Evolutionary conservation across 2,113 vertebrate genomes (phyloP).

Genomic region (Axis porcinus): DNA sequence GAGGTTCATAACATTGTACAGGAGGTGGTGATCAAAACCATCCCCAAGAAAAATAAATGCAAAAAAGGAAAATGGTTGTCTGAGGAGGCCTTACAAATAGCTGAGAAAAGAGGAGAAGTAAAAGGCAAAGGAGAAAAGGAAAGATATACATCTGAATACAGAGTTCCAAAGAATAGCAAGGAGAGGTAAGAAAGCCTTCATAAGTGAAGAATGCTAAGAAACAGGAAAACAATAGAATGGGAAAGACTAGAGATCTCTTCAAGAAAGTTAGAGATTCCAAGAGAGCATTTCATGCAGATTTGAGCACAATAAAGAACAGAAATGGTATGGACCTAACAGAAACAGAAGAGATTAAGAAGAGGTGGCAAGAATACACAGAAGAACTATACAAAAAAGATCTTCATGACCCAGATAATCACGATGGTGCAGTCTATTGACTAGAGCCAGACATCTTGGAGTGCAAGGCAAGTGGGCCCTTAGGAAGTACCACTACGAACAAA

Average conservation of each 20-base stretch:
- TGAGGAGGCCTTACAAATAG: not conserved
- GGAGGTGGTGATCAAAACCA: not conserved
- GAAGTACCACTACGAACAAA: not conserved
- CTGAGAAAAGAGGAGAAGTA: not conserved
- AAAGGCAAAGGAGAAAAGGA: not conserved
- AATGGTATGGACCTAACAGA: not conserved
- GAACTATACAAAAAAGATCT: not conserved
- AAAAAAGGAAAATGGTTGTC: not conserved
- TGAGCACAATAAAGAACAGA: not conserved
- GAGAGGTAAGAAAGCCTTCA: not conserved
- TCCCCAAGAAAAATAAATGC: not conserved
- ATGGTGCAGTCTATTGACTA: not conserved
- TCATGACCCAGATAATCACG: not conserved
- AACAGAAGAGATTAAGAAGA: not conserved
- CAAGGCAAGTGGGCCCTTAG: not conserved
- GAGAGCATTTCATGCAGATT: not conserved
- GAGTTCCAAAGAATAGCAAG: not conserved
- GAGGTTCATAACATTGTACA: not conserved
- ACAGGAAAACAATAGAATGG: not conserved
- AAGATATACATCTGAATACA: not conserved
- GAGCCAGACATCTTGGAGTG: not conserved
- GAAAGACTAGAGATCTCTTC: not conserved
- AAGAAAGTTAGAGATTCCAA: not conserved
- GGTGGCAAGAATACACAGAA: not conserved
- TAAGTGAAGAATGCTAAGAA: not conserved